A percentile compares a stretch with the other conserved stretches of the same genome.
phyloP scores from a whole-genome alignment of 2,888 invertebrate species.

The Nebria brevicollis region DNA sequence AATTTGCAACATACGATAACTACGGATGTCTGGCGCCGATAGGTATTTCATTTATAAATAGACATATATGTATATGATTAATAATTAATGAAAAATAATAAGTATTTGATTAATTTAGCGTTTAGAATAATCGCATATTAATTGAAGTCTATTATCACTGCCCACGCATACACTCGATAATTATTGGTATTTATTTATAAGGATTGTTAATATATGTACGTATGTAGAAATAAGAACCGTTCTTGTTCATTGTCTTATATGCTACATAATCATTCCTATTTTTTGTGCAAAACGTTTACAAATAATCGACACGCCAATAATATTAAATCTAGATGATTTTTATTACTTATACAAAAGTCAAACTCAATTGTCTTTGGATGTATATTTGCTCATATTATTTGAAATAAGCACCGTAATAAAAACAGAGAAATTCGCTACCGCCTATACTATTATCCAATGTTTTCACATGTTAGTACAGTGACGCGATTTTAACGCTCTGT shows the following conservation, averaged over 20 bases:
- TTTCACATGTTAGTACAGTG: neutral
- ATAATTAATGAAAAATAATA: slow-evolving; percentile 6
- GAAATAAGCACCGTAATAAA: neutral
- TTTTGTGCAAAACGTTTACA: neutral
- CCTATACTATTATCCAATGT: neutral
- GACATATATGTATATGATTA: neutral
- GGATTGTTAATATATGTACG: neutral
- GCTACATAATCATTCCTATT: neutral
- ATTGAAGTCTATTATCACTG: slow-evolving; percentile 39
- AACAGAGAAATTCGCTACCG: neutral
- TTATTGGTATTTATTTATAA: slow-evolving; percentile 32
- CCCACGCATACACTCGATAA: slow-evolving; percentile 33
- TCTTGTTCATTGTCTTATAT: slow-evolving; percentile 31
- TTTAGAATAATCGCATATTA: slow-evolving; percentile 42
- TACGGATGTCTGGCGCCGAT: neutral
- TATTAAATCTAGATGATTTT: neutral
- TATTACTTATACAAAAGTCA: neutral
- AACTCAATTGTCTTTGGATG: neutral
- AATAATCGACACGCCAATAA: neutral
- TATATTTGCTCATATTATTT: neutral
- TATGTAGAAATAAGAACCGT: neutral
- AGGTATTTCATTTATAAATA: neutral
- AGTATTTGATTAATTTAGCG: slow-evolving; percentile 20
- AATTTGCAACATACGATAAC: neutral
- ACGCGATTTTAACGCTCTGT: slow-evolving; percentile 32